Evolutionary conservation across 2,888 invertebrate genomes (phyloP), one percentile per base, ranked within the genome.

Genomic region (Stomorhina lunata): DNA sequence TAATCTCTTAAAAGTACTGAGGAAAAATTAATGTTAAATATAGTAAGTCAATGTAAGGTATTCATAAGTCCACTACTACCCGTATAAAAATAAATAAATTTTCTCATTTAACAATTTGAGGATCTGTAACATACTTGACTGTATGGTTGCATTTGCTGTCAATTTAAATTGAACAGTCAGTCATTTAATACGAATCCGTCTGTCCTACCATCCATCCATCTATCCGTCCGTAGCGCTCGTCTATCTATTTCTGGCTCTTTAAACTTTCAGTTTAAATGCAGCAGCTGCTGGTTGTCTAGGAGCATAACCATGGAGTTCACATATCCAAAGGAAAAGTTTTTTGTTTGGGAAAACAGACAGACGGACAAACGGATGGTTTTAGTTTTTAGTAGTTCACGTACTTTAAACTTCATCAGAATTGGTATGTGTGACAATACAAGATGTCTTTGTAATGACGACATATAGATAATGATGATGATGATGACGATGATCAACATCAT

Each of bases 131-230:
- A 79, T 55, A 75, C 68, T 75, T 79, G 79, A 76, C 71, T 82
- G 25, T 71, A 66, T 79, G 79, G 75, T 55, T 79, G 82, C 79
- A 55, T 79, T 71, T 75, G 75, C 82, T 82, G 82, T 82, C 82
- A 82, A 82, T 82, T 82, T 79, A 82, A 82, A 79, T 82, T 82
- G 79, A 82, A 82, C 79, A 82, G 82, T 82, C 82, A 82, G 79
- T 82, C 82, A 82, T 59, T 76, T 66, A 71, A 55, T 72, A 50
- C 65, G 34, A 69, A 37, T 65, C 40, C 61, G 65, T 79, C 78
- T 50, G 68, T 69, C 65, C 55, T 22, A 34, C 32, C 9, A 17
- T 72, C 15, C 15, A 15, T 61, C 50, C 27, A 10, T 69, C 57
- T 5, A 15, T 7, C 9, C 9, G 1, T n/a, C 4, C 4, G 12